These are phyloP conservation scores for Ferdinandea cuprea DNA, from an alignment of 2,888 invertebrate genomes.

Conservation along the genomic window DNA sequence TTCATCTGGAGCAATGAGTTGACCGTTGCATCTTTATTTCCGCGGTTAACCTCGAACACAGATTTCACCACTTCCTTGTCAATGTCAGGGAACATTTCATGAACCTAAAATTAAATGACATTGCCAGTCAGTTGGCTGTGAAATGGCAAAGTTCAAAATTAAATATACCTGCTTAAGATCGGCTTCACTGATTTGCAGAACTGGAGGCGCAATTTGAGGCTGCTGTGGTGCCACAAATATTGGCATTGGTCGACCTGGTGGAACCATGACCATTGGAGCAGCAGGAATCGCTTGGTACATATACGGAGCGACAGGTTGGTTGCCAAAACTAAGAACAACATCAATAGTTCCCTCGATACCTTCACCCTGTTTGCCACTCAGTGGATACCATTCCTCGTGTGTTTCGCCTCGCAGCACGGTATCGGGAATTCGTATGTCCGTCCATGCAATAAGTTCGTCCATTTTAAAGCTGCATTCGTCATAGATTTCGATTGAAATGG, in stretches of 20 bases:
- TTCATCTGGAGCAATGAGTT: constrained; percentile 95
- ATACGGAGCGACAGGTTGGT: constrained; percentile 83
- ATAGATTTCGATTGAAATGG: constrained; percentile 95
- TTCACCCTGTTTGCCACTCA: constrained; percentile 97
- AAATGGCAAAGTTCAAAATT: not conserved
- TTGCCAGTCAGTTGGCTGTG: not conserved
- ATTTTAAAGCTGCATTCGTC: constrained; percentile 98
- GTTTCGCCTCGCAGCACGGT: constrained; percentile 94
- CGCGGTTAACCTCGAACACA: constrained; percentile 93
- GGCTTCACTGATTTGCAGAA: constrained; percentile 84
- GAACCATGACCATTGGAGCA: constrained; percentile 89
- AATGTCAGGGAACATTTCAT: constrained; percentile 98
- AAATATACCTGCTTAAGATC: constrained; percentile 86
- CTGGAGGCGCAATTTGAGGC: constrained; percentile 79
- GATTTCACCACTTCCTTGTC: constrained; percentile 96
- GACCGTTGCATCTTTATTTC: constrained; percentile 95
- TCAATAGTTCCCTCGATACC: constrained; percentile 96
- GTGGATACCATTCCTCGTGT: constrained; percentile 96
- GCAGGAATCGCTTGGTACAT: constrained; percentile 84
- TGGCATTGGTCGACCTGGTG: constrained; percentile 82
- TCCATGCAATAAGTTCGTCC: constrained; percentile 98
- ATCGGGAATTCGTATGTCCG: constrained; percentile 93
- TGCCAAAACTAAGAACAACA: constrained; percentile 90
- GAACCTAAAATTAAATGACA: constrained; percentile 85
- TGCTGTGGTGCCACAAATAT: constrained; percentile 80